Evolutionary conservation across 1,140 invertebrate genomes (phyloP).

Genomic region (Dendroctonus valens): DNA sequence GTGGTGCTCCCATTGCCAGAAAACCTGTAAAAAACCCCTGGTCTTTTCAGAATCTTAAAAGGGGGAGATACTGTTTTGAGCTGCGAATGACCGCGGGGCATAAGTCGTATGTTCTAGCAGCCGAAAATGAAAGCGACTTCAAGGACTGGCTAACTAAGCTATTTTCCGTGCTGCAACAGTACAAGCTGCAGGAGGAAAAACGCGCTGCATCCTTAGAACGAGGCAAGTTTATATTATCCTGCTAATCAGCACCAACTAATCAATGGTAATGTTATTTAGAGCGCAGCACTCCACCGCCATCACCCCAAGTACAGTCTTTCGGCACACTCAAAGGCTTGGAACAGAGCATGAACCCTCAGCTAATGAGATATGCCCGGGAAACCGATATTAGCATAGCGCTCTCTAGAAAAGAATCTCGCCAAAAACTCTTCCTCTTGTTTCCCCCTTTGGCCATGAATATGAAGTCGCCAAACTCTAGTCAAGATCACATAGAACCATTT

Average conservation of each 20-base stretch:
- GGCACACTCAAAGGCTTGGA: slow-evolving; percentile 83
- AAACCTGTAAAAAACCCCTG: background rate
- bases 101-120: slow-evolving; percentile 81
- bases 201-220: slow-evolving; percentile 63
- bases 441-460: slow-evolving; percentile 42
- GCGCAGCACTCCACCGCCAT: slow-evolving; percentile 58
- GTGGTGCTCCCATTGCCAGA: background rate
- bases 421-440: slow-evolving; percentile 63
- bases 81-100: slow-evolving; percentile 78
- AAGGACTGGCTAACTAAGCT: slow-evolving; percentile 80
- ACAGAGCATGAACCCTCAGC: slow-evolving; percentile 85
- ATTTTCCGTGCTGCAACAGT: slow-evolving; percentile 70
- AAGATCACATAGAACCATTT: slow-evolving; percentile 61
- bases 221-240: slow-evolving; percentile 38
- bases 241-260: background rate
- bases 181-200: slow-evolving; percentile 72
- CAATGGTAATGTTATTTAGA: slow-evolving; percentile 39
- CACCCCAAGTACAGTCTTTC: slow-evolving; percentile 54
- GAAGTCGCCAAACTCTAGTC: slow-evolving; percentile 40
- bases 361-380: slow-evolving; percentile 87
- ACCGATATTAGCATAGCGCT: slow-evolving; percentile 82
- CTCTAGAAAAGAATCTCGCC: slow-evolving; percentile 72
- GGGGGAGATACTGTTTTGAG: slow-evolving; percentile 86
- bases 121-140: slow-evolving; percentile 81
- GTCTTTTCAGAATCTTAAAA: slow-evolving; percentile 71